These are phyloP conservation scores for Caradrina clavipalpis DNA, from an alignment of 2,888 invertebrate genomes.

Conservation along the genomic window DNA sequence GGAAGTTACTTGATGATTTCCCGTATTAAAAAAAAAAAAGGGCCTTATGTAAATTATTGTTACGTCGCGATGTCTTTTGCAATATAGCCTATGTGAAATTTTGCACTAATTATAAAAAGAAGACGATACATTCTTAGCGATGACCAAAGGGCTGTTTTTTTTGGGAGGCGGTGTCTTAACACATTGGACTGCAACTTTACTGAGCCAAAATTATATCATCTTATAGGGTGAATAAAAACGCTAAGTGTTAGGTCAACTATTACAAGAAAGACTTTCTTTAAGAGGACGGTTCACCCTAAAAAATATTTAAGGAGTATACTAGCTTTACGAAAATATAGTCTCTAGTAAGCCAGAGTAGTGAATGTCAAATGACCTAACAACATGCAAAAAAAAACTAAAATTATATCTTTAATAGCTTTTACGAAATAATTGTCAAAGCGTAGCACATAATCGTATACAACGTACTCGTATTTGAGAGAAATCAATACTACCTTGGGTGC, in stretches of 20 bases:
- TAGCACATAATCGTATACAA: constrained; percentile 30
- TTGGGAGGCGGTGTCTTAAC: too few relatives aligned
- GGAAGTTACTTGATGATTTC: too few relatives aligned
- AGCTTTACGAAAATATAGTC: not conserved
- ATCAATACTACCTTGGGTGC: constrained; percentile 57
- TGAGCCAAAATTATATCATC: too few relatives aligned
- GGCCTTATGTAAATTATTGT: too few relatives aligned
- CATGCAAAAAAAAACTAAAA: constrained; percentile 16
- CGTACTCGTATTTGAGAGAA: constrained; percentile 48
- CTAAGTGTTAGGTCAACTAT: not conserved
- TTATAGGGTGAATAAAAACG: not conserved
- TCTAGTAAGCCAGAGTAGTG: not conserved
- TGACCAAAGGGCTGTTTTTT: too few relatives aligned
- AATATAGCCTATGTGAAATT: too few relatives aligned
- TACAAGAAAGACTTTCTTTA: not conserved
- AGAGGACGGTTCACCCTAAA: not conserved
- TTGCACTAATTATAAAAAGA: too few relatives aligned
- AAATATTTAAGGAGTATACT: not conserved
- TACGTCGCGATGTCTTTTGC: too few relatives aligned
- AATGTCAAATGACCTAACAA: constrained; percentile 2
- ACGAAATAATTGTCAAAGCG: constrained; percentile 15
- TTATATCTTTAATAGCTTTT: constrained; percentile 31
- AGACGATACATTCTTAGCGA: too few relatives aligned
- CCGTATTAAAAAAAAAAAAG: too few relatives aligned
- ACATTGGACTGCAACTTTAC: too few relatives aligned